Conservation (phyloP, 2,113 vertebrate species). For the Turdus rufiventris region DNA sequence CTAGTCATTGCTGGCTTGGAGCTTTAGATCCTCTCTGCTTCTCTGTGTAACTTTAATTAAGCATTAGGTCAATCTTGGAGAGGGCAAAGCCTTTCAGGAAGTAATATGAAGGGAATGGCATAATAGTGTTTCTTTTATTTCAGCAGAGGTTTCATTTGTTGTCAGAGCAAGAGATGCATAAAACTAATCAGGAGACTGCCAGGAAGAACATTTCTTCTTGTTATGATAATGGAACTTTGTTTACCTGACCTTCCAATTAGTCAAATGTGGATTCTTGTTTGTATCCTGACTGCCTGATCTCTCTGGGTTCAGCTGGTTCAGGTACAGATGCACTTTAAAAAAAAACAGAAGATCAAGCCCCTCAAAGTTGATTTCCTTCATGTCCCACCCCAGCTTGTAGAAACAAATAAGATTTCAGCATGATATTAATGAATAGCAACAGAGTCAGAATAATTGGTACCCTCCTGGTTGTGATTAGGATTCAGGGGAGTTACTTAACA, state of each 20-base stretch:
- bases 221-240: constrained; percentile 11
- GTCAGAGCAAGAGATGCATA: neutral
- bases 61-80: constrained; percentile 27
- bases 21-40: constrained; percentile 38
- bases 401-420: constrained; percentile 25
- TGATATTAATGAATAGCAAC: constrained; percentile 51
- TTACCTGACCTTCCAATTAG: constrained; percentile 54
- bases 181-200: neutral
- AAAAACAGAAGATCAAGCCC: neutral
- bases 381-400: neutral
- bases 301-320: neutral
- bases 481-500: constrained; percentile 45
- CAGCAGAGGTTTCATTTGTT: constrained; percentile 2
- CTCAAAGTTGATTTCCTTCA: neutral
- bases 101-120: neutral
- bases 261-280: neutral
- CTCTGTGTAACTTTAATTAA: constrained; percentile 64
- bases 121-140: neutral
- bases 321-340: neutral
- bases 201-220: neutral
- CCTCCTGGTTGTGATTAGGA: constrained; percentile 31
- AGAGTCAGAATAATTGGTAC: constrained; percentile 50
- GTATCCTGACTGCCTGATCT: neutral
- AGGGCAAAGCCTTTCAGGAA: constrained; percentile 17
- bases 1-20: constrained; percentile 17